Percentiles rank a stretch among this genome's conserved stretches.
Evolutionary conservation across 2,113 vertebrate species (phyloP).

Genomic region (Typhlomys cinereus): DNA sequence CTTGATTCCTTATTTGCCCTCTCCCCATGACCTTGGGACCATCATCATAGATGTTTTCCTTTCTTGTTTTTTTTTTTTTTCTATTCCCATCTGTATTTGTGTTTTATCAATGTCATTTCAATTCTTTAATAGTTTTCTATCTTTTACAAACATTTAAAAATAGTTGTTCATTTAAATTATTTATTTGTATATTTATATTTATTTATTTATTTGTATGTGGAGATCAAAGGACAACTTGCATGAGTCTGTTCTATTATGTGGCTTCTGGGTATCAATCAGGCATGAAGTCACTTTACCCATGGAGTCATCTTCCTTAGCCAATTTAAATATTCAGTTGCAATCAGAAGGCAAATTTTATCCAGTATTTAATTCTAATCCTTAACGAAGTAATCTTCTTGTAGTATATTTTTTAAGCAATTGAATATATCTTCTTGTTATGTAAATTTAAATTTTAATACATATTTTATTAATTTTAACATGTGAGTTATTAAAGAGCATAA

Average conservation of each 20-base stretch:
- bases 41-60: background rate
- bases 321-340: background rate
- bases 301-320: background rate
- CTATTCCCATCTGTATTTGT: background rate
- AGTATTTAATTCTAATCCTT: background rate
- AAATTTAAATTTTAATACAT: background rate
- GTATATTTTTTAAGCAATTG: background rate
- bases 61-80: background rate
- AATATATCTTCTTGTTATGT: background rate
- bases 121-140: background rate
- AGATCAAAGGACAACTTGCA: background rate
- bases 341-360: background rate
- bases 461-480: background rate
- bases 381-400: background rate
- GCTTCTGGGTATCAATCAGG: background rate
- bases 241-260: too few species aligned
- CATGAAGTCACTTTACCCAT: background rate
- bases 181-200: background rate
- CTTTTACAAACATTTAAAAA: too few species aligned
- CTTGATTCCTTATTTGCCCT: background rate
- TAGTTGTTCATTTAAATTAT: background rate
- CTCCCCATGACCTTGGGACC: background rate
- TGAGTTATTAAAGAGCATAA: background rate
- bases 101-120: background rate
- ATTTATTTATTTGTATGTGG: background rate